Evolutionary conservation across 2,888 invertebrate species (phyloP), one percentile per base, ranked within the genome.

Genomic region (Mesorhabditis spiculigera): DNA sequence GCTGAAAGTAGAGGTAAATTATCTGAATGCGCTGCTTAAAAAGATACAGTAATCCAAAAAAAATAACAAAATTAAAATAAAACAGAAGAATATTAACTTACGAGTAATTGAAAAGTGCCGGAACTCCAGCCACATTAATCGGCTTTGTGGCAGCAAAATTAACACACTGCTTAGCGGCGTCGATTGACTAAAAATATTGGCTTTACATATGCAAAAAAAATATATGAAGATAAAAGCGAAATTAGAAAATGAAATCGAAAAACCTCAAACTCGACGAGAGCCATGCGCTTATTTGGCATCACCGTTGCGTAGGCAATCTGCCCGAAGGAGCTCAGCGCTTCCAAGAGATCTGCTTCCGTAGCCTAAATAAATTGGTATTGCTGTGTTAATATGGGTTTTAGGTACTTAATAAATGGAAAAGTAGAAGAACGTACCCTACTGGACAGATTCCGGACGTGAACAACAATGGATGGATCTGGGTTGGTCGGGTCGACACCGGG

Each of bases 271-370:
- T 84, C 83, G 3, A 86, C 84, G 41, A 85, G 73, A 44, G 82
- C 84, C 83, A 84, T 83, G 28, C 80, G 71, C 63, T 79, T 78
- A 63, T 79, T 76, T 5, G 81, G 78, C 73, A 85, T 83, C 66
- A 77, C 76, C 4, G 81, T 81, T 4, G 82, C 81, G 68, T 85
- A 85, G 6, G 84, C 79, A 16, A 89, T 86, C 45, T 83, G 75
- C 50, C 89, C 89, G 82, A 88, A 89, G 58, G 86, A 83, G 68
- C 87, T 86, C n/a, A 89, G 84, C 8, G 88, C 87, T 70, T 87
- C 87, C 6, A 88, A 81, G 10, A 89, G 75, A 74, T 89, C 88
- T n/a, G 86, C 86, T 74, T 89, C 88, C 6, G 86, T 85, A 4
- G 87, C 87, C 71, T 79, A 63, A 69, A 77, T 63, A 65, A 6